Percentiles rank a stretch among this genome's conserved stretches.
Evolutionary conservation across 30 jellyfish, hydroid and myxozoan species (phyloP).

Genomic region (Morbakka virulenta): DNA sequence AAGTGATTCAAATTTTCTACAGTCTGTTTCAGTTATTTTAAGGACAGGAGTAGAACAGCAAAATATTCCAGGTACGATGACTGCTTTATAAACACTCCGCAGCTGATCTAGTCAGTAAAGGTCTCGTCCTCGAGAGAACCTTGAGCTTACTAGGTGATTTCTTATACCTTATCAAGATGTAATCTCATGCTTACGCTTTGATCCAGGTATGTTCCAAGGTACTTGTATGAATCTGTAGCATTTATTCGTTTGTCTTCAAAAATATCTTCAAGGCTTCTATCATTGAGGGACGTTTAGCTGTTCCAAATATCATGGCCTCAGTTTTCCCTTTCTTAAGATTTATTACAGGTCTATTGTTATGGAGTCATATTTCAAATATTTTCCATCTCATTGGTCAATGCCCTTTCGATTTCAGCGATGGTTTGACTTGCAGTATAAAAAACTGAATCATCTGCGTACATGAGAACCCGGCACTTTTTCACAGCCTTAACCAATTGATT

Average conservation of each 20-base stretch:
- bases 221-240: too few species aligned
- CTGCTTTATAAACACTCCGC: conserved; percentile 54
- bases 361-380: conserved; percentile 45
- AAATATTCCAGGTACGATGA: conserved; percentile 55
- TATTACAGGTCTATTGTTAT: conserved; percentile 33
- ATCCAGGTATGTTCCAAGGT: conserved; percentile 14
- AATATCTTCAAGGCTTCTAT: background rate
- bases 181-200: conserved; percentile 8
- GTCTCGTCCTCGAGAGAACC: conserved; percentile 41
- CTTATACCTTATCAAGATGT: too few species aligned
- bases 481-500: conserved; percentile 14
- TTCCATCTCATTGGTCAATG: conserved; percentile 58
- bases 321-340: conserved; percentile 9
- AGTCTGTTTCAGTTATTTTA: conserved; percentile 52
- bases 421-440: conserved; percentile 39
- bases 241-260: background rate
- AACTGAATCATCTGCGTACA: conserved; percentile 25
- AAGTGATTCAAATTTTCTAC: conserved; percentile 45
- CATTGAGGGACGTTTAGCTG: conserved; percentile 11
- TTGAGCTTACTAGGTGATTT: conserved; percentile 32
- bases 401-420: conserved; percentile 42
- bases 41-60: conserved; percentile 54
- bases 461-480: conserved; percentile 12
- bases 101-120: too few species aligned
- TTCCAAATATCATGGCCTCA: too few species aligned